Evolutionary conservation across 2,113 vertebrate genomes (phyloP).

Genomic region (Cisticola juncidis): DNA sequence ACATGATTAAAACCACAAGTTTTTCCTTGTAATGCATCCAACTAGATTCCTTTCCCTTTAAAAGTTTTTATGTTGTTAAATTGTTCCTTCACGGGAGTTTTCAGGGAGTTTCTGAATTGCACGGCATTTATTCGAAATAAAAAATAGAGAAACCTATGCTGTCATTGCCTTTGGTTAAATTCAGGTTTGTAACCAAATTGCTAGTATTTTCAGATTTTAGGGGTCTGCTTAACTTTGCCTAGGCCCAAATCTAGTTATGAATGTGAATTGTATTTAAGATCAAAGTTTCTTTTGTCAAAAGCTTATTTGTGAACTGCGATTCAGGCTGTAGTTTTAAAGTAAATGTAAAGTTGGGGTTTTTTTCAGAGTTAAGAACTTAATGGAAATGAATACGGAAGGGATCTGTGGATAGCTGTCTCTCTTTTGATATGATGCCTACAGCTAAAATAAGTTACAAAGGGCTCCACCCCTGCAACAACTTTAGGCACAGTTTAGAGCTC

Average conservation of each 20-base stretch:
- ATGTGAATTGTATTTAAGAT: background rate
- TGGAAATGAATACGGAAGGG: background rate
- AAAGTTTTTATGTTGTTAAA: background rate
- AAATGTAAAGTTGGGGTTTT: background rate
- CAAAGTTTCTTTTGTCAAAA: background rate
- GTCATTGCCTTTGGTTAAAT: background rate
- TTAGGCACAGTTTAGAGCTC: background rate
- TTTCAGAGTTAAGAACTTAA: background rate
- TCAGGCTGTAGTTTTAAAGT: background rate
- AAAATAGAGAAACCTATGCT: background rate
- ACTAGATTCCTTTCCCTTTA: background rate
- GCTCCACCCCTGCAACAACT: slow-evolving; percentile 51
- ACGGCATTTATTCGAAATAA: background rate
- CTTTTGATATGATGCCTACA: slow-evolving; percentile 10
- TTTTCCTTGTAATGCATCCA: slow-evolving; percentile 34
- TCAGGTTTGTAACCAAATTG: background rate
- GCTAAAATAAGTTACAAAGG: slow-evolving; percentile 26
- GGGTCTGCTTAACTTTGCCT: background rate
- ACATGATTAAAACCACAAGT: slow-evolving; percentile 37
- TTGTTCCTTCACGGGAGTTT: background rate
- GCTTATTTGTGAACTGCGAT: background rate
- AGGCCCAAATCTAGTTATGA: background rate
- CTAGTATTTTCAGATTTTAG: background rate
- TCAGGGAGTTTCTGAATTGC: background rate
- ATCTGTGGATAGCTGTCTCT: background rate